Conservation (phyloP, 2,113 vertebrate genomes). For the Ptilorrhoa leucosticta region DNA sequence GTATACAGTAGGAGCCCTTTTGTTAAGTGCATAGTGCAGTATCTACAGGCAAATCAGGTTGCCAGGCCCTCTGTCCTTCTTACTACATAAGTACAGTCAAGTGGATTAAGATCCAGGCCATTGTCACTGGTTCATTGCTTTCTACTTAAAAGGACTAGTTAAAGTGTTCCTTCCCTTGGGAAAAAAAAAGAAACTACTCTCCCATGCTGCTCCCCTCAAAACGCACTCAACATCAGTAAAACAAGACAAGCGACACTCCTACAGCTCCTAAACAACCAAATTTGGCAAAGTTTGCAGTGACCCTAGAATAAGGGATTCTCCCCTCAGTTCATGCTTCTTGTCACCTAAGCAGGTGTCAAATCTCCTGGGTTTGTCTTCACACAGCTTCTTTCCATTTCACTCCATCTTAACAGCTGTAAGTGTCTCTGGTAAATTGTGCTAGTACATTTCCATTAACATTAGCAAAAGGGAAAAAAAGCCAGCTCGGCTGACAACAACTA, state of each 20-base stretch:
- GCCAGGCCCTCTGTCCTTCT: background rate
- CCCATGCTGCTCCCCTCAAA: too few relatives aligned
- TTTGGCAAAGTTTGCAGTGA: background rate
- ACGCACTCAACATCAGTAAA: background rate
- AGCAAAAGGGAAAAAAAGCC: constrained; percentile 32
- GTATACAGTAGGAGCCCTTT: background rate
- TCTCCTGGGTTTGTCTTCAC: constrained; percentile 23
- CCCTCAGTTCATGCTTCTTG: background rate
- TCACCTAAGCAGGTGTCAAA: background rate
- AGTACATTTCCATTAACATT: constrained; percentile 61
- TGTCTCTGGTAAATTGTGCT: constrained; percentile 12
- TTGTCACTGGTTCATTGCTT: background rate
- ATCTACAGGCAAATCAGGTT: background rate
- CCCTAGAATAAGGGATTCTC: background rate
- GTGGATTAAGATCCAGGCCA: background rate
- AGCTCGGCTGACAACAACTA: constrained; percentile 41
- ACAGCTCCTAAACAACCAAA: background rate
- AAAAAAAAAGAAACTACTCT: background rate
- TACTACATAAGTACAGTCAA: background rate
- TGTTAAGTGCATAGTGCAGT: background rate
- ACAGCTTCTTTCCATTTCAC: constrained; percentile 29
- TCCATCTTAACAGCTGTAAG: constrained; percentile 52
- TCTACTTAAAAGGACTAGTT: background rate
- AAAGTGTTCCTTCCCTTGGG: background rate
- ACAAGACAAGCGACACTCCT: background rate